These are phyloP conservation scores for Syrrhaptes paradoxus DNA, from an alignment of 2,113 vertebrate genomes.

Conservation along the genomic window DNA sequence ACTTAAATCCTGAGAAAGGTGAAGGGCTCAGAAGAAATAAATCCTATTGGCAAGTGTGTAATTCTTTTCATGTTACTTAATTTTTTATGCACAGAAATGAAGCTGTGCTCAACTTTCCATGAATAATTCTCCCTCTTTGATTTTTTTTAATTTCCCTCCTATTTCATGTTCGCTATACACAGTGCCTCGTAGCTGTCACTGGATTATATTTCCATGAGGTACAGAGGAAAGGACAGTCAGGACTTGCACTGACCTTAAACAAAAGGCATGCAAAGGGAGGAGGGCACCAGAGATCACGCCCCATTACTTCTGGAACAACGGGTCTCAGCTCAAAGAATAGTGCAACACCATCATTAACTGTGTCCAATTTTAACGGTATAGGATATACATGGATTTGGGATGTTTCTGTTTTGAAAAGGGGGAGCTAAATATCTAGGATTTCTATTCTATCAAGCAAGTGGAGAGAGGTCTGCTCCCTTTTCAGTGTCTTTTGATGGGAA, in stretches of 20 bases:
- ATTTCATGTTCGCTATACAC: conserved; percentile 21
- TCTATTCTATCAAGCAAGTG: not conserved
- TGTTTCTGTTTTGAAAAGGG: not conserved
- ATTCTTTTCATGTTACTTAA: conserved; percentile 17
- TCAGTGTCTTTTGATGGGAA: not conserved
- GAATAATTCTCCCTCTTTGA: conserved; percentile 51
- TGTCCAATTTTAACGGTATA: not conserved
- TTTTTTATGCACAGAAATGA: conserved; percentile 54
- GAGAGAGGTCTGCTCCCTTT: not conserved
- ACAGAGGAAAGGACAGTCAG: conserved; percentile 17
- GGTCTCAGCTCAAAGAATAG: not conserved
- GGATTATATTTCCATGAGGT: not conserved
- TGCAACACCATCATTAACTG: not conserved
- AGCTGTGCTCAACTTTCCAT: conserved; percentile 55
- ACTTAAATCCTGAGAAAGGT: not conserved
- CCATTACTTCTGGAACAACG: not conserved
- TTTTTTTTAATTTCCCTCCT: conserved; percentile 41
- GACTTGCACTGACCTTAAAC: conserved; percentile 28
- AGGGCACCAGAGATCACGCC: not conserved
- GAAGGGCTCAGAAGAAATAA: conserved; percentile 31
- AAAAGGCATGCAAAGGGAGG: conserved; percentile 8
- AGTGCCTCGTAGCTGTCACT: conserved; percentile 9
- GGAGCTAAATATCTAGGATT: not conserved
- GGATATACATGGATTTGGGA: not conserved
- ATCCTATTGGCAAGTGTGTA: not conserved